Conservation (phyloP, 1,140 invertebrate genomes). For the Drosophila carrolli region DNA sequence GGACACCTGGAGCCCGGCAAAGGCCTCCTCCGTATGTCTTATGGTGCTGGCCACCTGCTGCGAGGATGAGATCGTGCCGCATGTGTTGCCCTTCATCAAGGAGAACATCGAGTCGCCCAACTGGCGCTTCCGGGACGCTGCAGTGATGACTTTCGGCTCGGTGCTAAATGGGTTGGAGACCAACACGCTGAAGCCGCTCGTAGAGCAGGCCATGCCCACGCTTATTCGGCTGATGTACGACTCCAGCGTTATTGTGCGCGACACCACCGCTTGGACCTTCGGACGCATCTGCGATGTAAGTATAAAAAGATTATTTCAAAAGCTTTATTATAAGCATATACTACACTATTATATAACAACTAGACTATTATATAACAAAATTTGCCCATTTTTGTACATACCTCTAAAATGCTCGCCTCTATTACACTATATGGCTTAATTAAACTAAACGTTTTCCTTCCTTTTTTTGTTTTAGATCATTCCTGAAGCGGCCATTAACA, state of each 20-base stretch:
- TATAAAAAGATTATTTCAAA: slow-evolving; percentile 1
- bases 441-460: neutral
- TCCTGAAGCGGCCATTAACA: slow-evolving; percentile 97
- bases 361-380: too few relatives aligned
- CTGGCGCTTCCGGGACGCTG: slow-evolving; percentile 98
- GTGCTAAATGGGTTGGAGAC: slow-evolving; percentile 97
- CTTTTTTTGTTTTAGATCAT: slow-evolving; percentile 87
- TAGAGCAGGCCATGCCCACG: slow-evolving; percentile 98
- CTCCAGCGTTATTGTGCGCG: slow-evolving; percentile 95
- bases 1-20: slow-evolving; percentile 99
- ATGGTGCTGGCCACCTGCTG: slow-evolving; percentile 99
- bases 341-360: too few relatives aligned
- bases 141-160: slow-evolving; percentile 99
- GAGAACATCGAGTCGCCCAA: slow-evolving; percentile 96
- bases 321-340: too few relatives aligned
- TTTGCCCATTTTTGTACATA: too few relatives aligned
- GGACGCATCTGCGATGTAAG: slow-evolving; percentile 96
- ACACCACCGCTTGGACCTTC: slow-evolving; percentile 99
- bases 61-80: slow-evolving; percentile 98
- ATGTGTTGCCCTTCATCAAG: slow-evolving; percentile 98
- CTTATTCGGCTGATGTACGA: slow-evolving; percentile 98
- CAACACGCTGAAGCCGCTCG: slow-evolving; percentile 94
- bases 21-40: slow-evolving; percentile 99
- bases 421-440: too few relatives aligned
- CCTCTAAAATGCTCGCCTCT: too few relatives aligned